phyloP scores from a whole-genome alignment of 53 echinoderm and acorn worm genomes.

The Holothuria scabra region DNA sequence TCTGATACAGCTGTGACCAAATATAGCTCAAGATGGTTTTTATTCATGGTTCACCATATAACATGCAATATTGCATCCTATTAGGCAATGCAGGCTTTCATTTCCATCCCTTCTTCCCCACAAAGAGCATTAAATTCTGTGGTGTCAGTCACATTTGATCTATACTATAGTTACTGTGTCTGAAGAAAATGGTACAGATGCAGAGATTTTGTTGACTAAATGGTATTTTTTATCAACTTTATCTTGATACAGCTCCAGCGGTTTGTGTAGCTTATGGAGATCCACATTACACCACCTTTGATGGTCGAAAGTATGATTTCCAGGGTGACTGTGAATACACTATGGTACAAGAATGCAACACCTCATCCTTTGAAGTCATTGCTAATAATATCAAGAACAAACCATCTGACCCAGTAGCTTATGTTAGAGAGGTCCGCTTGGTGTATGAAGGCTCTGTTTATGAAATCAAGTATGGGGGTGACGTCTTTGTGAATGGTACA shows the following conservation, averaged over 20 bases:
- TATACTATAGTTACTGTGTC: too few species aligned
- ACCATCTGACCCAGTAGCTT: conserved; percentile 55
- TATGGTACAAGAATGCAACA: conserved; percentile 55
- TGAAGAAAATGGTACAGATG: too few species aligned
- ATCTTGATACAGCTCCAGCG: conserved; percentile 41
- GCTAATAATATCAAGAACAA: conserved; percentile 66
- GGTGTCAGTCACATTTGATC: too few species aligned
- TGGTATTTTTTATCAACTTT: too few species aligned
- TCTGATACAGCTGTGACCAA: too few species aligned
- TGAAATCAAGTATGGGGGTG: conserved; percentile 32
- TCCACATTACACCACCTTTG: conserved; percentile 78
- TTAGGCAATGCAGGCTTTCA: too few species aligned
- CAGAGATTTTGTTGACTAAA: too few species aligned
- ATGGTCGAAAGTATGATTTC: conserved; percentile 58
- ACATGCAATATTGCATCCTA: too few species aligned
- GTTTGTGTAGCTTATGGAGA: conserved; percentile 58
- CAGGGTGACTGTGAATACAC: conserved; percentile 77
- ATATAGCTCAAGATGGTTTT: too few species aligned
- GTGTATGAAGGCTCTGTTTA: conserved; percentile 34
- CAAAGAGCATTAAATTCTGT: too few species aligned
- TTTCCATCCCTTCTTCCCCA: too few species aligned
- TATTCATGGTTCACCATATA: too few species aligned
- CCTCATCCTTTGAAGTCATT: conserved; percentile 51
- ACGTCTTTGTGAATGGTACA: conserved; percentile 60
- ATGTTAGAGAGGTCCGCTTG: conserved; percentile 45